Percentiles rank a stretch among this genome's conserved stretches.
phyloP scores from a whole-genome alignment of 2,888 invertebrate genomes.

The Parelbella ahira region DNA sequence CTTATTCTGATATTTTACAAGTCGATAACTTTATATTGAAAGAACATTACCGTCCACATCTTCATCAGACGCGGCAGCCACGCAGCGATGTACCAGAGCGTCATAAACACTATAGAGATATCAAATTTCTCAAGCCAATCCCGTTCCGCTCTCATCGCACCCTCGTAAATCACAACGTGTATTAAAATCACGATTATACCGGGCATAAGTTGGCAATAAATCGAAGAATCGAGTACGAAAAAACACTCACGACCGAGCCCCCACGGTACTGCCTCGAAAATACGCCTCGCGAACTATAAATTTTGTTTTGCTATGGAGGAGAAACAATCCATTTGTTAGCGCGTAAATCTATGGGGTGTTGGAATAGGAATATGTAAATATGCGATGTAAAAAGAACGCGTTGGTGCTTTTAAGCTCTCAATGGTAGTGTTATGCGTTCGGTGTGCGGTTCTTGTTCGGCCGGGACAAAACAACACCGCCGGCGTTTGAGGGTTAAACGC shows the following conservation, averaged over 20 bases:
- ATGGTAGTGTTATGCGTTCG: slow-evolving; percentile 18
- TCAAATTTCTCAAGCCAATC: slow-evolving; percentile 76
- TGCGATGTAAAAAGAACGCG: slow-evolving; percentile 30
- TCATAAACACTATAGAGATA: slow-evolving; percentile 73
- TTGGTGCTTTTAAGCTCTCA: slow-evolving; percentile 22
- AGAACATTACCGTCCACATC: slow-evolving; percentile 19
- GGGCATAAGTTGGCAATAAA: slow-evolving; percentile 75
- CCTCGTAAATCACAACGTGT: slow-evolving; percentile 68
- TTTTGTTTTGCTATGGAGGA: slow-evolving; percentile 45
- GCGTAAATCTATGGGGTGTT: slow-evolving; percentile 61
- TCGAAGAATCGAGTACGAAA: slow-evolving; percentile 63
- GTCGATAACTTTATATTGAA: no score
- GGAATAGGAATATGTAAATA: slow-evolving; percentile 61
- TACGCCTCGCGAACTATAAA: slow-evolving; percentile 49
- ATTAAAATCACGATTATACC: slow-evolving; percentile 79
- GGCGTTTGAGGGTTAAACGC: slow-evolving; percentile 8
- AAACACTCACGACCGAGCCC: slow-evolving; percentile 36
- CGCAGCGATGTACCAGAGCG: slow-evolving; percentile 52
- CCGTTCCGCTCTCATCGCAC: slow-evolving; percentile 50
- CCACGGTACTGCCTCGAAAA: slow-evolving; percentile 41
- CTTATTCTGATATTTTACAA: no score
- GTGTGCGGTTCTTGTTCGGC: slow-evolving; percentile 3
- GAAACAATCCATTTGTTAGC: slow-evolving; percentile 71
- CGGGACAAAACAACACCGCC: slow-evolving; percentile 11
- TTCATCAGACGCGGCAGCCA: slow-evolving; percentile 12